Evolutionary conservation across 2,888 invertebrate species (phyloP).

Genomic region (Yponomeuta plumbellus): DNA sequence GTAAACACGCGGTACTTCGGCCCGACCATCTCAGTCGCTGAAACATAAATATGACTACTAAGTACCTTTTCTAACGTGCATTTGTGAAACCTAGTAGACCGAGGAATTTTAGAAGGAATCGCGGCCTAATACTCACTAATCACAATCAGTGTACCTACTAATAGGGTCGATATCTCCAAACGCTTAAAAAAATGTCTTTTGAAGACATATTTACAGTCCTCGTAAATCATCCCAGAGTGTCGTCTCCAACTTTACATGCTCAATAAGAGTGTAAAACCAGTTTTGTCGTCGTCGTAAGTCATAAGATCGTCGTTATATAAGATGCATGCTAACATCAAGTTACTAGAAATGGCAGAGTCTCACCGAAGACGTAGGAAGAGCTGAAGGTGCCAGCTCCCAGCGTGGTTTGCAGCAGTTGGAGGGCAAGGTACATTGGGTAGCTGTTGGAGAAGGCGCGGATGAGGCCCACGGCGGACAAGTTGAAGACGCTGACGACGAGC

Average conservation of each 20-base stretch:
- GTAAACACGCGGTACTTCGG: slow-evolving; percentile 83
- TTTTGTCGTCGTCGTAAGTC: neutral
- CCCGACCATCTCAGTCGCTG: slow-evolving; percentile 86
- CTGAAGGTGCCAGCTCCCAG: slow-evolving; percentile 72
- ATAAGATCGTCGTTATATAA: neutral
- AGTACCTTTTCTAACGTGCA: neutral
- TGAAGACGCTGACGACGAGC: slow-evolving; percentile 61
- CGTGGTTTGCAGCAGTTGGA: slow-evolving; percentile 72
- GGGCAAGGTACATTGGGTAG: slow-evolving; percentile 69
- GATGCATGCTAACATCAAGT: neutral
- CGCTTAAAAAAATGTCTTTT: too few species aligned
- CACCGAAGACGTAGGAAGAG: slow-evolving; percentile 64
- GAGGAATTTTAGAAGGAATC: too few species aligned
- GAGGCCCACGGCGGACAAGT: slow-evolving; percentile 63
- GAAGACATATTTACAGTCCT: too few species aligned
- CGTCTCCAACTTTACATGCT: too few species aligned
- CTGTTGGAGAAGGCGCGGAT: slow-evolving; percentile 73
- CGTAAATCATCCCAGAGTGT: too few species aligned
- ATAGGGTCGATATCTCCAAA: too few species aligned
- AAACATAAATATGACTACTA: neutral
- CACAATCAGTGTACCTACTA: too few species aligned
- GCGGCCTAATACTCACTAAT: too few species aligned
- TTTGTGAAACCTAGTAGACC: too few species aligned
- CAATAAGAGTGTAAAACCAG: too few species aligned
- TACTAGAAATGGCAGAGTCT: slow-evolving; percentile 13